A percentile compares a stretch with the other conserved stretches of the same genome.
These are phyloP conservation scores for Alosa alosa DNA, from an alignment of 2,113 vertebrate genomes.

Conservation along the genomic window DNA sequence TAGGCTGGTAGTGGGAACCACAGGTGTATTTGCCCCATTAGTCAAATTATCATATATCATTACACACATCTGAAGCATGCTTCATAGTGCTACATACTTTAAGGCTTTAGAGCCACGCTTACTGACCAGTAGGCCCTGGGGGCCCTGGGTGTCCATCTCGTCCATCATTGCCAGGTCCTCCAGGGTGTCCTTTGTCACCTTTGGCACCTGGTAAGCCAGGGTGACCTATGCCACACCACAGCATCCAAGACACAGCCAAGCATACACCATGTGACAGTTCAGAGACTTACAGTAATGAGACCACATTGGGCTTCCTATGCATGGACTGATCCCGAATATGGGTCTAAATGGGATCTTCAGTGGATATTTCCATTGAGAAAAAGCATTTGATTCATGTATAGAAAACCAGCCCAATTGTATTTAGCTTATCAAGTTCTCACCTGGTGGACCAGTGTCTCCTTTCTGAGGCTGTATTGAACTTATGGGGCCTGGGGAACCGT, in stretches of 20 bases:
- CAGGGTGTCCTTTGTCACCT: constrained; percentile 57
- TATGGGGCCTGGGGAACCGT: constrained; percentile 49
- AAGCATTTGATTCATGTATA: too few species aligned
- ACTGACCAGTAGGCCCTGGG: constrained; percentile 46
- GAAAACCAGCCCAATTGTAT: not conserved
- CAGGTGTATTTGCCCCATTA: too few species aligned
- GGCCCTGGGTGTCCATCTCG: constrained; percentile 41
- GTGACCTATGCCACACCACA: constrained; percentile 41
- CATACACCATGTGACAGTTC: not conserved
- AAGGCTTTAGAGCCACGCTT: constrained; percentile 18
- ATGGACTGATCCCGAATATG: too few species aligned
- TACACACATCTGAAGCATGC: too few species aligned
- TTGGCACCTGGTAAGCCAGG: constrained; percentile 43
- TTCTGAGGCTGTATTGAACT: not conserved
- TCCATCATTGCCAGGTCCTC: constrained; percentile 55
- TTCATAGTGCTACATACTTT: not conserved
- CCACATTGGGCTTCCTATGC: not conserved
- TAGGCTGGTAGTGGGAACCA: too few species aligned
- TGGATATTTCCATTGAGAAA: too few species aligned
- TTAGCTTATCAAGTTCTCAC: constrained; percentile 27
- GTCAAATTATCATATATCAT: too few species aligned
- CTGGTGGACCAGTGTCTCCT: constrained; percentile 39
- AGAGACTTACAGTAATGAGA: not conserved
- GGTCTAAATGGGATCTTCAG: too few species aligned
- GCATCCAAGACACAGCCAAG: not conserved